Conservation (phyloP, 1,140 invertebrate genomes). For the Drosophila parvula region DNA sequence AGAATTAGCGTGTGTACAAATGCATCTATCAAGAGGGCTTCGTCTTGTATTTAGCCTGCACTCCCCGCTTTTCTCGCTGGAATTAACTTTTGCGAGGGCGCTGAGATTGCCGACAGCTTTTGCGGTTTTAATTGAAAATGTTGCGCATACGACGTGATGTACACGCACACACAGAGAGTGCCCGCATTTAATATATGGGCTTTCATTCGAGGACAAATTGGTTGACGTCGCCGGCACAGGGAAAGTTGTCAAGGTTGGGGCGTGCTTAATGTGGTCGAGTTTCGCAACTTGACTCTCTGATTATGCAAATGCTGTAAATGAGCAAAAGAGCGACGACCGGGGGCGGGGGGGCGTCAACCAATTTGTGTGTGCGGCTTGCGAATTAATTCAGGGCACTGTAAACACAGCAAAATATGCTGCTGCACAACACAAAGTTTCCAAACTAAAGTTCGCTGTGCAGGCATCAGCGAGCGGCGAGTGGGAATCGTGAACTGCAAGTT, state of each 20-base stretch:
- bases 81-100: slow-evolving; percentile 45
- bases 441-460: slow-evolving; percentile 22
- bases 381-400: slow-evolving; percentile 39
- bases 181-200: slow-evolving; percentile 20
- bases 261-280: slow-evolving; percentile 57
- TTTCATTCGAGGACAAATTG: slow-evolving; percentile 54
- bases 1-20: slow-evolving; percentile 64
- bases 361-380: slow-evolving; percentile 38
- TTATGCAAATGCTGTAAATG: slow-evolving; percentile 66
- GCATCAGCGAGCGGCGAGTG: too few species aligned
- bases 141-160: slow-evolving; percentile 71
- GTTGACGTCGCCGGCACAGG: slow-evolving; percentile 50
- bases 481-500: slow-evolving; percentile 21
- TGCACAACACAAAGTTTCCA: slow-evolving; percentile 33
- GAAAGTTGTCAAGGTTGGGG: slow-evolving; percentile 56
- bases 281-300: slow-evolving; percentile 35
- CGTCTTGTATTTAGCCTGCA: background rate
- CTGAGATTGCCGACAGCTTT: slow-evolving; percentile 57
- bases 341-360: slow-evolving; percentile 15
- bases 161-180: slow-evolving; percentile 24
- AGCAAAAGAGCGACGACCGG: slow-evolving; percentile 27
- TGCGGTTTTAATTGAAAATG: slow-evolving; percentile 76
- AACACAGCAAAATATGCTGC: slow-evolving; percentile 23
- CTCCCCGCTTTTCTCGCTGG: background rate
- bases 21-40: slow-evolving; percentile 25